Conservation (phyloP, 2,113 vertebrate genomes). For the Telmatochromis bifrenatus region DNA sequence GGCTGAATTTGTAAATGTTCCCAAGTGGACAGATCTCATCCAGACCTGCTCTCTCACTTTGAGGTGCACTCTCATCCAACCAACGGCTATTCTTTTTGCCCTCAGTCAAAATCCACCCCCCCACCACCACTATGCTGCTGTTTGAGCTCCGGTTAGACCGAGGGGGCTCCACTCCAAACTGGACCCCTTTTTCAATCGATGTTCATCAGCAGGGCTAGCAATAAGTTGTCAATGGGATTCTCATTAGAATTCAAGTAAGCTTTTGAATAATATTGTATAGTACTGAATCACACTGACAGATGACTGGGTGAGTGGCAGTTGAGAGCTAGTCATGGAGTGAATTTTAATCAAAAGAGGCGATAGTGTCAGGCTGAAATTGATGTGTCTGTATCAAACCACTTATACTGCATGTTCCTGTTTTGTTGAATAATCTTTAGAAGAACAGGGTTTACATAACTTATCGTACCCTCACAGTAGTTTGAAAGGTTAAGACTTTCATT, state of each 20-base stretch:
- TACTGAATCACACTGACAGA: slow-evolving; percentile 51
- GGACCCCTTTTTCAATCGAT: slow-evolving; percentile 51
- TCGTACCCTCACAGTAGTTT: neutral
- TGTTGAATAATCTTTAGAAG: neutral
- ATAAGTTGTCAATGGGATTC: slow-evolving; percentile 60
- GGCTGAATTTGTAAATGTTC: neutral
- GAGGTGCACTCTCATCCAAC: neutral
- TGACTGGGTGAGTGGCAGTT: slow-evolving; percentile 49
- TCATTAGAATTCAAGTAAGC: slow-evolving; percentile 64
- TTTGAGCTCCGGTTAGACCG: neutral
- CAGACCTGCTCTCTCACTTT: neutral
- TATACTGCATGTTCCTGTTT: neutral
- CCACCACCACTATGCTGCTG: neutral
- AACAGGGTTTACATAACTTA: neutral
- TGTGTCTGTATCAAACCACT: neutral
- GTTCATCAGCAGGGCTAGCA: slow-evolving; percentile 40
- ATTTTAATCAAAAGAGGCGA: slow-evolving; percentile 48
- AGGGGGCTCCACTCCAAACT: slow-evolving; percentile 28
- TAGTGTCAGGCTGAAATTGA: slow-evolving; percentile 35
- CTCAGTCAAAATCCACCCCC: neutral
- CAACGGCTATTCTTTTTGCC: neutral
- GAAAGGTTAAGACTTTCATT: neutral
- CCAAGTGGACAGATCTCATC: neutral
- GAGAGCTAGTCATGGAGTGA: slow-evolving; percentile 49
- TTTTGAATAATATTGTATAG: slow-evolving; percentile 50